Percentiles rank a stretch among this genome's conserved stretches.
Conservation (phyloP, 2,113 vertebrate genomes). For the Epinephelus cyanopodus region DNA sequence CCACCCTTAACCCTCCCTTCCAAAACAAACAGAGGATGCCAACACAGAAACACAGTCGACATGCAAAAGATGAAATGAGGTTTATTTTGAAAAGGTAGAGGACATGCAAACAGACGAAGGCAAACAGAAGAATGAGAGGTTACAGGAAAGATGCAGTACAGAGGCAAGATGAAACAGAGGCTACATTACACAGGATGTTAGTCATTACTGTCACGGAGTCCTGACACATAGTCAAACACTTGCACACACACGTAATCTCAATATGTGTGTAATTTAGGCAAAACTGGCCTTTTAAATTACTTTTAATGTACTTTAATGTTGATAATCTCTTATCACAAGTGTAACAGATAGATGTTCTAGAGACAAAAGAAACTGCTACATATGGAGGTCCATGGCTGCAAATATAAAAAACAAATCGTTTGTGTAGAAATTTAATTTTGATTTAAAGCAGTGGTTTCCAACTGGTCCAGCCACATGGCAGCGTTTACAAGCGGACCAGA, state of each 20-base stretch:
- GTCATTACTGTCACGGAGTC: not conserved
- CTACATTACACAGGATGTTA: not conserved
- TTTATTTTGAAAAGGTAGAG: constrained; percentile 57
- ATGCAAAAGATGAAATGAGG: constrained; percentile 55
- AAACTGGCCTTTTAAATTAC: not conserved
- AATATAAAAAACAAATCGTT: not conserved
- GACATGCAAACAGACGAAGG: constrained; percentile 61
- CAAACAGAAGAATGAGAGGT: constrained; percentile 43
- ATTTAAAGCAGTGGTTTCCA: no score
- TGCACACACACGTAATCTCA: not conserved
- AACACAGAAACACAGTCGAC: constrained; percentile 56
- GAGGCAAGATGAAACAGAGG: constrained; percentile 1
- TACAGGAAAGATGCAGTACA: constrained; percentile 52
- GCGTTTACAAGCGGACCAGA: no score
- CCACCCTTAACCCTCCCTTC: not conserved
- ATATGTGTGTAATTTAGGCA: not conserved
- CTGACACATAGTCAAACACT: not conserved
- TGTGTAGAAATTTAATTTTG: not conserved
- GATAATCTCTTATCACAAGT: not conserved
- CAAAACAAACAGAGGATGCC: constrained; percentile 37
- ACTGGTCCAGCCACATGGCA: no score
- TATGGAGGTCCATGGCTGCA: not conserved
- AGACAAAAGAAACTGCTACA: not conserved
- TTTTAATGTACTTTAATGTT: not conserved
- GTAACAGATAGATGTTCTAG: not conserved